Percentiles rank a stretch among this genome's conserved stretches.
Evolutionary conservation across 2,888 invertebrate genomes (phyloP).

Genomic region (Bombylius major): DNA sequence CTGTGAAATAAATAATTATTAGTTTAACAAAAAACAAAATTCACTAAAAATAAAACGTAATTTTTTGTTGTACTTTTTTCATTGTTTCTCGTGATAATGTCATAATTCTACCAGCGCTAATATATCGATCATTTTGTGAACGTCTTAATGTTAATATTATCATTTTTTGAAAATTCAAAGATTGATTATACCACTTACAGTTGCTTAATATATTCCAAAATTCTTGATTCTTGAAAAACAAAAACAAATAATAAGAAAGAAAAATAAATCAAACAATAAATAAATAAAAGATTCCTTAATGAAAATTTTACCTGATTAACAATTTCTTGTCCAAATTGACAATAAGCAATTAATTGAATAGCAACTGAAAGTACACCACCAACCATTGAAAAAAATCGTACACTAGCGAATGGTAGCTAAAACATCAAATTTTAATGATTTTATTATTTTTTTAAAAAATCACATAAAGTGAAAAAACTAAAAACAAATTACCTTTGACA

Average conservation of each 20-base stretch:
- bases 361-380: background rate
- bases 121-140: background rate
- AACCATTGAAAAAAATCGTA: slow-evolving; percentile 1
- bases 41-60: no score
- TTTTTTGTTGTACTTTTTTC: background rate
- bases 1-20: background rate
- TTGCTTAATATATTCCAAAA: background rate
- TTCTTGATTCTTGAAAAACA: background rate
- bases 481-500: background rate
- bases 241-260: no score
- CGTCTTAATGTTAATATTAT: background rate
- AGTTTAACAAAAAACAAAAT: background rate
- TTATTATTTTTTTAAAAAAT: no score
- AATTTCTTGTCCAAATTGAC: slow-evolving; percentile 3
- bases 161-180: background rate
- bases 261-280: background rate
- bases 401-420: background rate
- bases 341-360: slow-evolving; percentile 1
- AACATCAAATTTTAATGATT: background rate
- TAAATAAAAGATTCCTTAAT: background rate
- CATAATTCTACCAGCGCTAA: slow-evolving; percentile 1
- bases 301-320: background rate
- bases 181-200: slow-evolving; percentile 2
- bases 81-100: slow-evolving; percentile 1
- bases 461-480: background rate